Evolutionary conservation across 2,888 invertebrate genomes (phyloP).

Genomic region (Sinhomidia bicolor): DNA sequence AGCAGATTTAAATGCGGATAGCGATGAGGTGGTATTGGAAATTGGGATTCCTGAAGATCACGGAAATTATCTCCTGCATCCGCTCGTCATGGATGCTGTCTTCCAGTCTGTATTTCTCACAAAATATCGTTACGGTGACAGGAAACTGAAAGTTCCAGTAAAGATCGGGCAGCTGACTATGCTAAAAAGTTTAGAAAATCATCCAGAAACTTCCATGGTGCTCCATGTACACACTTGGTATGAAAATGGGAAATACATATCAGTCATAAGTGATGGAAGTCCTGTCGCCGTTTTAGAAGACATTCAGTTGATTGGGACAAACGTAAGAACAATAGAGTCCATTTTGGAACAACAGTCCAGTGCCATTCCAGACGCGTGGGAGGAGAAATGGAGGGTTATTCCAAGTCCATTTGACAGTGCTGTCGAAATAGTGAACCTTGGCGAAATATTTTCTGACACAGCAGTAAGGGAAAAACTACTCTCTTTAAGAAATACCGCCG

Average conservation of each 20-base stretch:
- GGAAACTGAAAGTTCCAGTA: constrained; percentile 53
- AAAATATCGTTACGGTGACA: not conserved
- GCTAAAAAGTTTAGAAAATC: not conserved
- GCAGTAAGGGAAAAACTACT: too few relatives aligned
- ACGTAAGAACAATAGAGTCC: constrained; percentile 23
- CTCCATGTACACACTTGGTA: too few relatives aligned
- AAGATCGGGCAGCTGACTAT: constrained; percentile 22
- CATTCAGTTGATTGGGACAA: not conserved
- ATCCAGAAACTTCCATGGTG: too few relatives aligned
- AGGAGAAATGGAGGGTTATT: too few relatives aligned
- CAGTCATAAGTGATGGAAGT: too few relatives aligned
- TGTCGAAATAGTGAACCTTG: too few relatives aligned
- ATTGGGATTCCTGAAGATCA: not conserved
- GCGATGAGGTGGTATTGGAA: constrained; percentile 13
- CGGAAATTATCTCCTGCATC: not conserved
- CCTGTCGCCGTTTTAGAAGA: not conserved
- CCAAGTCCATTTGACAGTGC: too few relatives aligned
- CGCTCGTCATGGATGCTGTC: not conserved
- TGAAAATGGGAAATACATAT: too few relatives aligned
- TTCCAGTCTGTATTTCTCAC: constrained; percentile 36
- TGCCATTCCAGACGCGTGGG: too few relatives aligned
- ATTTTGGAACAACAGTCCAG: constrained; percentile 27
- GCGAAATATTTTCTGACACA: too few relatives aligned
- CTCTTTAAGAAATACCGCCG: too few relatives aligned
- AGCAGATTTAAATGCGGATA: not conserved